Evolutionary conservation across 2,113 vertebrate species (phyloP).

Genomic region (Porphyrio hochstetteri): DNA sequence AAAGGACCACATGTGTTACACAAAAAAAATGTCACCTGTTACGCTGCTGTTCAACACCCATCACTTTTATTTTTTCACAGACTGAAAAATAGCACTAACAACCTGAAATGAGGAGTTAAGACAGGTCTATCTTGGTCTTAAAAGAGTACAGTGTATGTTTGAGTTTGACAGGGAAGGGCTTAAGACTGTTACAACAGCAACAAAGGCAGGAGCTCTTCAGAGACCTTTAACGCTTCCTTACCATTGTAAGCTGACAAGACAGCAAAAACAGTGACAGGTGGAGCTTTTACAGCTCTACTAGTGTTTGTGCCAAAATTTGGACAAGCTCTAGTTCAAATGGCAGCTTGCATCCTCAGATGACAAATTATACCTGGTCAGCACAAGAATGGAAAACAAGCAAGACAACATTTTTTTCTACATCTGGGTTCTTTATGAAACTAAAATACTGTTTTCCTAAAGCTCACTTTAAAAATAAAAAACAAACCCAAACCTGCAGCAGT

Average conservation of each 20-base stretch:
- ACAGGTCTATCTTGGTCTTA: neutral
- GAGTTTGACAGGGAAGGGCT: neutral
- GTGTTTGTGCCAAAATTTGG: constrained; percentile 38
- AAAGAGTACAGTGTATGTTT: neutral
- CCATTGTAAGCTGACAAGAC: neutral
- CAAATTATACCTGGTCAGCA: constrained; percentile 37
- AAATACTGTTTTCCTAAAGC: neutral
- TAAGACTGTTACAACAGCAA: neutral
- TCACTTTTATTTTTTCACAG: neutral
- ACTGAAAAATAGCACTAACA: neutral
- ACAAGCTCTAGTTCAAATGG: constrained; percentile 37
- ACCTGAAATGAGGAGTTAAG: neutral
- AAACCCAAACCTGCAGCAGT: neutral
- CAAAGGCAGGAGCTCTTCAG: neutral
- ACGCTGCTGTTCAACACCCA: neutral
- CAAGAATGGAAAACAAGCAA: constrained; percentile 3
- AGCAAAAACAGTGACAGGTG: constrained; percentile 23
- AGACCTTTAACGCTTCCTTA: constrained; percentile 15
- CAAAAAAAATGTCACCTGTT: neutral
- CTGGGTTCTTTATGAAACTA: neutral
- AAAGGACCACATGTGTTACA: neutral
- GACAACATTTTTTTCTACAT: neutral
- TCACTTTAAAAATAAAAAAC: neutral
- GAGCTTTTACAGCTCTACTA: constrained; percentile 25
- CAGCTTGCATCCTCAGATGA: constrained; percentile 28